Base-by-base conservation (phyloP, 2,797 vertebrate genomes). In the Lagorchestes hirsutus region DNA sequence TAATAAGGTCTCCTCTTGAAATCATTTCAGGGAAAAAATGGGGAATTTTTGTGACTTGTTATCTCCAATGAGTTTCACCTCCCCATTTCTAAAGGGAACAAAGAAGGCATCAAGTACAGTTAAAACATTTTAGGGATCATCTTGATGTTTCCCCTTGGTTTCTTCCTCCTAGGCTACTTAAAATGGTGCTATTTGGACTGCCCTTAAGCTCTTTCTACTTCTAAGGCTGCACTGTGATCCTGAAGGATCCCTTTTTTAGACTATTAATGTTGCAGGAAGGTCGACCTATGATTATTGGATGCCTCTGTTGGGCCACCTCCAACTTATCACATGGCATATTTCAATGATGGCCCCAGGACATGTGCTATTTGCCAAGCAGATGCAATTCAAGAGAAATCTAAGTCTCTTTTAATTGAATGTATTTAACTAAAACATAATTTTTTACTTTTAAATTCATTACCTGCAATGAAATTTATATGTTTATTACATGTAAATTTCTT, bases 311-410 rank as follows among this genome's bases (percentile, higher is more conserved):
- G 94, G 92, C 82, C 55, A 96, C 55, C 62, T 96, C 56, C 52
- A 93, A 91, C 54, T 95, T 55, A 96, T 91, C 67, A 94, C 40
- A 93, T 97, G 97, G 94, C 93, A 97, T 34, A 74, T 97, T 97
- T 93, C 90, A 95, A 62, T 91, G 96, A 96, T 5, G 96, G 94
- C 97, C 95, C 96, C 93, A 95, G 95, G 96, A 96, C 95, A 55
- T 96, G 95, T 97, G 92, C 97, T 97, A 98, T 91, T 96, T 97
- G 97, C 97, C 97, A 98, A 98, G 97, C 97, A 96, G 96, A 97
- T 96, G 97, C 95, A 98, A 97, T 92, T 96, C 95, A 97, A 96
- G 97, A 97, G 91, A 97, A 97, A 97, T 96, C 97, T 98, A 97
- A 97, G 91, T 97, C 97, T 97, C 95, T 87, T 31, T 90, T 91